phyloP scores from a whole-genome alignment of 2,797 vertebrate species.

The Aphelocoma californica region DNA sequence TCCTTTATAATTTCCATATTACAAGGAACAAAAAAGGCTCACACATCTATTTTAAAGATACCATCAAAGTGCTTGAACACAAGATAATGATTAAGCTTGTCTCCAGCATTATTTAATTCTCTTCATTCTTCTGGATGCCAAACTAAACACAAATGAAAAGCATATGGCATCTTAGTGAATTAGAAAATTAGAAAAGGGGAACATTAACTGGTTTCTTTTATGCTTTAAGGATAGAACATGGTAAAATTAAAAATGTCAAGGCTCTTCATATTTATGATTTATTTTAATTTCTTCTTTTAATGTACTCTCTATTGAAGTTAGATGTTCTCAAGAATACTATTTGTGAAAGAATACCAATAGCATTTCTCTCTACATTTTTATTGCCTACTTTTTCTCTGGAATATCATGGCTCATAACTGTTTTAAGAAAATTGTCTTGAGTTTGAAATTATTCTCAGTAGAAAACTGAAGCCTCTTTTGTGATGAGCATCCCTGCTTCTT shows the following conservation, averaged over 20 bases:
- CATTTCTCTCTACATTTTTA: neutral
- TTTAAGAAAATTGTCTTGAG: neutral
- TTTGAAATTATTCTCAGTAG: slow-evolving; percentile 9
- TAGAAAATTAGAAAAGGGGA: slow-evolving; percentile 16
- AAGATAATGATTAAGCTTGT: slow-evolving; percentile 26
- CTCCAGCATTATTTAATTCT: slow-evolving; percentile 35
- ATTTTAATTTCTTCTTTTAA: slow-evolving; percentile 18
- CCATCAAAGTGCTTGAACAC: slow-evolving; percentile 16
- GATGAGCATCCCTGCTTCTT: neutral
- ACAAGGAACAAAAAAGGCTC: slow-evolving; percentile 48
- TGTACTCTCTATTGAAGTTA: neutral
- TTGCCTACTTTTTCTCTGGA: neutral
- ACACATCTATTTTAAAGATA: slow-evolving; percentile 49
- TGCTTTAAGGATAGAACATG: neutral
- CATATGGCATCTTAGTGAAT: slow-evolving; percentile 48
- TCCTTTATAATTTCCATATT: slow-evolving; percentile 46
- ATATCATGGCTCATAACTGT: neutral
- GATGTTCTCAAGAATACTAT: neutral
- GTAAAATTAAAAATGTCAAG: slow-evolving; percentile 4
- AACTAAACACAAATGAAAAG: slow-evolving; percentile 63
- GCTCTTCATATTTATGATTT: slow-evolving; percentile 33
- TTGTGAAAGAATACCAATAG: neutral
- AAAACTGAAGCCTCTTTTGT: neutral
- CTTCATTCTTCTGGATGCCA: slow-evolving; percentile 33
- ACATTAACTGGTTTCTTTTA: slow-evolving; percentile 34